Conservation (phyloP, 2,797 vertebrate genomes). For the Lutjanus campechanus region DNA sequence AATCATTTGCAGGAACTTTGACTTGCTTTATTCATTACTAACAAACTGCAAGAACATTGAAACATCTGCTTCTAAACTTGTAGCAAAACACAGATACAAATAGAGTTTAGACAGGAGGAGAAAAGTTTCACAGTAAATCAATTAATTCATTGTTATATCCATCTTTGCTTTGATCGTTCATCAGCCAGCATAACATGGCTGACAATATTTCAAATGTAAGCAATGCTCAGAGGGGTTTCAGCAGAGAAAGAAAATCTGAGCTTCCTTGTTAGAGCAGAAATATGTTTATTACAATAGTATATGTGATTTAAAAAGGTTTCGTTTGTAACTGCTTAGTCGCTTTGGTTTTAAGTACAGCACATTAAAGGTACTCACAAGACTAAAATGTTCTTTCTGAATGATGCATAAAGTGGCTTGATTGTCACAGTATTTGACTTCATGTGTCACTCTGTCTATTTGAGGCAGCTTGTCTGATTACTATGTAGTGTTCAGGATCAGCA, state of each 20-base stretch:
- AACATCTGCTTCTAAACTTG: slow-evolving; percentile 5
- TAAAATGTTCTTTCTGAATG: neutral
- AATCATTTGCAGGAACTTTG: neutral
- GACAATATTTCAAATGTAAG: slow-evolving; percentile 11
- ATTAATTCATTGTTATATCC: neutral
- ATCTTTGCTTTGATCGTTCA: slow-evolving; percentile 29
- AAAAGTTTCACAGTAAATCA: slow-evolving; percentile 9
- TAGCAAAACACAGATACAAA: slow-evolving; percentile 2
- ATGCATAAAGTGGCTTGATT: neutral
- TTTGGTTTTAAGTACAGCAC: no score
- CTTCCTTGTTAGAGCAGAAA: slow-evolving; percentile 6
- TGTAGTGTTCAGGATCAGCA: slow-evolving; percentile 21
- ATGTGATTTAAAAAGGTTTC: neutral
- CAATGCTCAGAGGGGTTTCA: neutral
- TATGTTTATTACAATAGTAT: neutral
- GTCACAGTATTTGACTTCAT: neutral
- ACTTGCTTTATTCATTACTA: slow-evolving; percentile 6
- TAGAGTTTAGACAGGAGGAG: neutral
- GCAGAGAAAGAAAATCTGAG: neutral
- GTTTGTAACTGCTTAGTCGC: neutral
- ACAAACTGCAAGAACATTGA: slow-evolving; percentile 12
- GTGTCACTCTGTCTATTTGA: neutral
- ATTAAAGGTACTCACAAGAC: neutral
- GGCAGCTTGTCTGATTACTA: slow-evolving; percentile 39
- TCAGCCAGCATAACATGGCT: slow-evolving; percentile 3